Evolutionary conservation across 2,888 invertebrate species (phyloP), one percentile per base, ranked within the genome.

Genomic region (Eilema griseolum): DNA sequence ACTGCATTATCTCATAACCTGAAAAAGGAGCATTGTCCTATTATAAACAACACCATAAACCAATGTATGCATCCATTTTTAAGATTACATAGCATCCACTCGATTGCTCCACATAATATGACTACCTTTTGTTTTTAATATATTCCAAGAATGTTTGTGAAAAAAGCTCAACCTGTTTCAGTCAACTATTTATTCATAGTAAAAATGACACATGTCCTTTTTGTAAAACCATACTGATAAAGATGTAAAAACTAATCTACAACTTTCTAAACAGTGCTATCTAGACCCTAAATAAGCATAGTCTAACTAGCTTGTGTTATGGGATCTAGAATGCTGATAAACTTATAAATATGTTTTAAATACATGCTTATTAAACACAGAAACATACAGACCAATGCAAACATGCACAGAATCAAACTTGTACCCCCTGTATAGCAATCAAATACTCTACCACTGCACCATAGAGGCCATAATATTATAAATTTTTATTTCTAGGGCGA

Each of bases 401-500:
- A 33, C 5, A 33, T 37, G 5, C 33, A 37, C 12, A 37, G 33
- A 37, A 37, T 37, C 12, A 1, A 37, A 12, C 3, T 12, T 12
- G 3, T 37, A 12, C 8, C 31, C 31, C 10, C 31, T 33, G 31
- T 12, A 37, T 37, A 12, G 12, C 12, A 37, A 5, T 37, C 12
- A 5, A 37, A 37, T 3, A 12, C 2, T 28, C 28, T 5, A 28
- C 2, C 3, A 12, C 33, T 37, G 12, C 10, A 33, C 31, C 31
- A 33, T 33, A 33, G 31, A 33, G 4, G 12, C 14, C 14, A 20
- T 12, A 41, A 31, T 57, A 23, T n/a, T 23, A 7, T 23, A 24
- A 3, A 7, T 20, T 31, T 57, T 12, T 11, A 28, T 2, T 37
- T 94, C n/a, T 84, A 98, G 98, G 99, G 99, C 37, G 98, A 99